Percentiles rank a stretch among this genome's conserved stretches.
phyloP scores from a whole-genome alignment of 1,140 invertebrate genomes.

The Paralvinella palmiformis region DNA sequence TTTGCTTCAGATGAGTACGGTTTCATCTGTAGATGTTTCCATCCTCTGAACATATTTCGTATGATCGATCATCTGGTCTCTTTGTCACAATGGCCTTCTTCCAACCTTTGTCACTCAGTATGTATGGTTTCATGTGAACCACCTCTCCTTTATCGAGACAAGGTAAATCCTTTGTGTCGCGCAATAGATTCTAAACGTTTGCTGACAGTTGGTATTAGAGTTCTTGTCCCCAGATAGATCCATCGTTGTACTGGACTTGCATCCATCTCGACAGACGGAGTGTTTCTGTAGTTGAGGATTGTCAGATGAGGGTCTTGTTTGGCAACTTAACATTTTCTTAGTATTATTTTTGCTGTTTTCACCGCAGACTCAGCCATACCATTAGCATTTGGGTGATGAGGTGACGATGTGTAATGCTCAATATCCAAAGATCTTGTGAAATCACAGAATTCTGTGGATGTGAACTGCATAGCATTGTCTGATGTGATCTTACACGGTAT shows the following conservation, averaged over 20 bases:
- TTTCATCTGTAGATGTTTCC: no score
- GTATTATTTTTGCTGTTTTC: neutral
- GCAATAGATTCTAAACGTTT: neutral
- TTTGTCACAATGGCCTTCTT: neutral
- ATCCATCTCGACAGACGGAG: conserved; percentile 4
- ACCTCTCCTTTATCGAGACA: no score
- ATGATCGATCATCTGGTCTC: neutral
- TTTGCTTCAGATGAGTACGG: no score
- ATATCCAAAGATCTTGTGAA: neutral
- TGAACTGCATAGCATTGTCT: conserved; percentile 4
- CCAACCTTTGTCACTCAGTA: neutral
- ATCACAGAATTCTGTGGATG: neutral
- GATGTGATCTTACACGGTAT: neutral
- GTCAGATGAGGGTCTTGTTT: conserved; percentile 13
- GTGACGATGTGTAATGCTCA: neutral
- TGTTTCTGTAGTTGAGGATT: conserved; percentile 18
- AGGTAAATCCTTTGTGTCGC: no score
- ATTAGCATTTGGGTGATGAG: neutral
- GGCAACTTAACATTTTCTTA: neutral
- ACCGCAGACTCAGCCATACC: conserved; percentile 1
- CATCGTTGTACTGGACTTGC: neutral
- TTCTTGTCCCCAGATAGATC: neutral
- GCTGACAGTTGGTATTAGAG: neutral
- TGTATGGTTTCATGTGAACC: neutral
- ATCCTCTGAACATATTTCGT: no score